Percentiles rank a stretch among this genome's conserved stretches.
These are phyloP conservation scores for Tragelaphus strepsiceros DNA, from an alignment of 2,113 vertebrate species.

Conservation along the genomic window DNA sequence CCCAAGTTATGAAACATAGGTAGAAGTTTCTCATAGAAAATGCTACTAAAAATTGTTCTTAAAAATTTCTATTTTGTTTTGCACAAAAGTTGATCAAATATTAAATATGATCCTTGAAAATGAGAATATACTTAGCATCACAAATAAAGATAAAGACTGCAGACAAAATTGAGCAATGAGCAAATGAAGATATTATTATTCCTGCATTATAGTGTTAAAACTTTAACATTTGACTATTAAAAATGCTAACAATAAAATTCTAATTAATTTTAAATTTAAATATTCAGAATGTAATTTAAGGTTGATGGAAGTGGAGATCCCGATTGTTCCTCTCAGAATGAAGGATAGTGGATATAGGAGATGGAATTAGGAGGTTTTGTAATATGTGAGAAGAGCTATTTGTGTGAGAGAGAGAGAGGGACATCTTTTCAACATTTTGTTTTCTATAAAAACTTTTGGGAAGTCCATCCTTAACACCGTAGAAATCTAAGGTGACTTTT, in stretches of 20 bases:
- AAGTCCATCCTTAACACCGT: neutral
- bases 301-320: neutral
- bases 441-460: neutral
- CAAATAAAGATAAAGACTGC: neutral
- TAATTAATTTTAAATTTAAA: neutral
- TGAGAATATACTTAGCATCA: neutral
- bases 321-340: neutral
- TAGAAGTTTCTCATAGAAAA: neutral
- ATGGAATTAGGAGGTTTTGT: neutral
- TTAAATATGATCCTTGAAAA: neutral
- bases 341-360: neutral
- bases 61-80: neutral
- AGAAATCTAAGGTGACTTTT: neutral
- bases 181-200: neutral
- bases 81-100: neutral
- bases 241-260: conserved; percentile 14
- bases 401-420: neutral
- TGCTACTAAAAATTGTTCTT: neutral
- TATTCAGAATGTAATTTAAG: neutral
- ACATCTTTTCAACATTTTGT: neutral
- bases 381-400: neutral
- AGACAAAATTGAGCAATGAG: neutral
- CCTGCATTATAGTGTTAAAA: neutral
- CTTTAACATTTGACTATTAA: neutral
- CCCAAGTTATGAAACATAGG: neutral